Conservation (phyloP, 92 coral and sea anemone genomes). For the Hydrozoanthus gracilis region DNA sequence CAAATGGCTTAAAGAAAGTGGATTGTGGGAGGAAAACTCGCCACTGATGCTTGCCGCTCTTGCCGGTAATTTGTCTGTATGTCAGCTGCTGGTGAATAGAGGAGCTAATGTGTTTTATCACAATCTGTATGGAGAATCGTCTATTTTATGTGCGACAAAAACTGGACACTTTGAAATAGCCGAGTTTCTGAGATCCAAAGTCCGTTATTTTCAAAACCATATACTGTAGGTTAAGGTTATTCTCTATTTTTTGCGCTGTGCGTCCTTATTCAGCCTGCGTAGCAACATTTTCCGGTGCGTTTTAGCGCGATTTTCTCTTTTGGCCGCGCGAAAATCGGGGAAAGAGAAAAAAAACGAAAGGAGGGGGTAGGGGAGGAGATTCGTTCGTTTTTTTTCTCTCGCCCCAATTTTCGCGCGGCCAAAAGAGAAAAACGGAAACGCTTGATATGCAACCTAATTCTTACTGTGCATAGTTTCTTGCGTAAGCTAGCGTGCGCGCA, state of each 20-base stretch:
- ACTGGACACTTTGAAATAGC: constrained; percentile 12
- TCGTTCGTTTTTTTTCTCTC: no score
- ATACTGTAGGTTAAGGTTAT: neutral
- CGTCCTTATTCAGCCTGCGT: neutral
- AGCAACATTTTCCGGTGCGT: no score
- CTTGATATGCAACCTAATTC: no score
- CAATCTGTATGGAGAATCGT: neutral
- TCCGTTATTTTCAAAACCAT: neutral
- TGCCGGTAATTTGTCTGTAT: neutral
- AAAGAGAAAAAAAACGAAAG: no score
- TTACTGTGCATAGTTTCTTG: no score
- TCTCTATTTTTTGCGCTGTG: neutral
- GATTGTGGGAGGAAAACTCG: neutral
- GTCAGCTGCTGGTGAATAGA: neutral
- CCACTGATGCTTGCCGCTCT: constrained; percentile 15
- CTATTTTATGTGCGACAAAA: neutral
- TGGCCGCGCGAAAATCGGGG: no score
- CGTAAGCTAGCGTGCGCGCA: no score
- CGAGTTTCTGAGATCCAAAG: constrained; percentile 10
- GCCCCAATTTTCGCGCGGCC: no score
- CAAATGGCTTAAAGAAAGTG: neutral
- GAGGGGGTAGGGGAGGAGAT: no score
- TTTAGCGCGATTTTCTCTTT: no score
- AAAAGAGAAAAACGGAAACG: no score
- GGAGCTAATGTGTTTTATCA: constrained; percentile 25